Evolutionary conservation across 2,888 invertebrate species (phyloP).

Genomic region (Molanna angustata): DNA sequence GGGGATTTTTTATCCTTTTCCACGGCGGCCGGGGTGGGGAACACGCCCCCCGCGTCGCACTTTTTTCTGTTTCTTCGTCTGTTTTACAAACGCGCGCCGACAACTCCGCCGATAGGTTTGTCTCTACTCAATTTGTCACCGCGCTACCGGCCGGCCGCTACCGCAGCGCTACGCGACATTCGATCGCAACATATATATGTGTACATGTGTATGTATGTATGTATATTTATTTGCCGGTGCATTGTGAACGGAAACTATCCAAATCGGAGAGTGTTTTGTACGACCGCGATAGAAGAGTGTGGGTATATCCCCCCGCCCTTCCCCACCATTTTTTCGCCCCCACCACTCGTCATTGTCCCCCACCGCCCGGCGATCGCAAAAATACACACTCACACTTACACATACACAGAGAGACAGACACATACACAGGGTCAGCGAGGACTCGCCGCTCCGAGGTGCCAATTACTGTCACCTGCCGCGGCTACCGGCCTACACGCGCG

Average conservation of each 20-base stretch:
- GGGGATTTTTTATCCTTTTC: constrained; percentile 24
- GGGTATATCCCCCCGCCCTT: constrained; percentile 22
- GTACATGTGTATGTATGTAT: background rate
- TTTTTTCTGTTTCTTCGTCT: constrained; percentile 31
- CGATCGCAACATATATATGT: constrained; percentile 1
- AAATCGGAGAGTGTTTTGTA: background rate
- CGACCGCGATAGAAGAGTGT: constrained; percentile 19
- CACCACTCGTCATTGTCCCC: constrained; percentile 47
- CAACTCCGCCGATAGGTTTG: constrained; percentile 28
- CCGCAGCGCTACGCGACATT: constrained; percentile 11
- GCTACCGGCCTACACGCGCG: constrained; percentile 42
- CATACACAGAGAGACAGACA: too few species aligned
- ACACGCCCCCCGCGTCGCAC: constrained; percentile 45
- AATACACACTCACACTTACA: constrained; percentile 48
- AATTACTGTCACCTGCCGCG: constrained; percentile 36
- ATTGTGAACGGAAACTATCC: background rate
- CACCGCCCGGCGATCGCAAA: constrained; percentile 59
- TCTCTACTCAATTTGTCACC: constrained; percentile 54
- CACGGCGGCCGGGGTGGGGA: constrained; percentile 41
- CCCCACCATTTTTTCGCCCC: constrained; percentile 41
- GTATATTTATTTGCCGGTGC: background rate
- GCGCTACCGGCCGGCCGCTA: constrained; percentile 44
- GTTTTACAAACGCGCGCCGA: constrained; percentile 31
- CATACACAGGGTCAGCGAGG: constrained; percentile 44
- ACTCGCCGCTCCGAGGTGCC: constrained; percentile 36